Conservation (phyloP, 1,140 invertebrate genomes). For the Heliconius melpomene region DNA sequence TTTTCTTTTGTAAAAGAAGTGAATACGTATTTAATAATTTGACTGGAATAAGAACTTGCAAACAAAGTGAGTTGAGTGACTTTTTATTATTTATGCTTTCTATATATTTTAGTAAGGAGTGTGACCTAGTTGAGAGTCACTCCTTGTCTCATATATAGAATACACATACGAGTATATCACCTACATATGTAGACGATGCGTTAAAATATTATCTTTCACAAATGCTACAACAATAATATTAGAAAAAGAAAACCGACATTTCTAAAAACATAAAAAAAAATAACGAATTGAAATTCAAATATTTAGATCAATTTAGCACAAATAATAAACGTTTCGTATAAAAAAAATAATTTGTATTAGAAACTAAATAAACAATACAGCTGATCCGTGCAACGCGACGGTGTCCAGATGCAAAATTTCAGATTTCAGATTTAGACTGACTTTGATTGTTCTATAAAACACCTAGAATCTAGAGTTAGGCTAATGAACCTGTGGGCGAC, state of each 20-base stretch:
- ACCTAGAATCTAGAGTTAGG: conserved; percentile 25
- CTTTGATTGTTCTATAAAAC: conserved; percentile 40
- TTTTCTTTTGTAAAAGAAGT: no score
- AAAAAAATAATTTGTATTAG: not conserved
- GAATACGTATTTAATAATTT: no score
- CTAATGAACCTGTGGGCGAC: conserved; percentile 38
- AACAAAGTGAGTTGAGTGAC: no score
- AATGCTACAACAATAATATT: no score
- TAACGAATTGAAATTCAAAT: not conserved
- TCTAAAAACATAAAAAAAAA: not conserved
- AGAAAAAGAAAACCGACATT: not conserved
- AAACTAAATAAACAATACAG: not conserved
- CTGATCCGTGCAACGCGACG: conserved; percentile 1
- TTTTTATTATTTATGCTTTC: no score
- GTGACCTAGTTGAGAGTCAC: no score
- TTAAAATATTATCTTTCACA: no score
- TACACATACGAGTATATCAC: no score
- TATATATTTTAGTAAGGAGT: no score
- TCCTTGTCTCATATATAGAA: no score
- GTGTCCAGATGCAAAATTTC: conserved; percentile 32
- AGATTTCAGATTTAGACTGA: conserved; percentile 22
- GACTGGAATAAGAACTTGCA: no score
- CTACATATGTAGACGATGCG: no score
- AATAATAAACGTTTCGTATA: not conserved
- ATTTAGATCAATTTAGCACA: not conserved